Evolutionary conservation across 1,140 invertebrate species (phyloP).

Genomic region (Hypothenemus hampei): DNA sequence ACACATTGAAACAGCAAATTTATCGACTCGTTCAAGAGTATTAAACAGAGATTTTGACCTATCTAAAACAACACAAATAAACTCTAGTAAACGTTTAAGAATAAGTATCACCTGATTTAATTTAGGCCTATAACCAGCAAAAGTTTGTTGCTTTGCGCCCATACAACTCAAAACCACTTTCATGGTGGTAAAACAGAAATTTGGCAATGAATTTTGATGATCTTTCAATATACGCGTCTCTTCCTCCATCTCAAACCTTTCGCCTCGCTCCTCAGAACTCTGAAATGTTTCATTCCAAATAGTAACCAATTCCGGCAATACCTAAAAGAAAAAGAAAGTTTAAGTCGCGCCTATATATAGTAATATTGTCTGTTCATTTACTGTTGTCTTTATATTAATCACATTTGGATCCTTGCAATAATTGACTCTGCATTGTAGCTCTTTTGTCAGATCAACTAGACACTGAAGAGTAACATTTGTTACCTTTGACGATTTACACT

Average conservation of each 20-base stretch:
- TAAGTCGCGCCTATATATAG: not conserved
- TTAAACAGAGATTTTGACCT: conserved; percentile 38
- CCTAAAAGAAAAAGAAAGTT: conserved; percentile 7
- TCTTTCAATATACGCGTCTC: conserved; percentile 37
- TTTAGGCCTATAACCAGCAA: conserved; percentile 24
- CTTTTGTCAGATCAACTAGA: conserved; percentile 48
- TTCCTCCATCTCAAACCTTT: conserved; percentile 33
- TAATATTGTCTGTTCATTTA: conserved; percentile 1
- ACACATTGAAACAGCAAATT: conserved; percentile 34
- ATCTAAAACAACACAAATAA: conserved; percentile 31
- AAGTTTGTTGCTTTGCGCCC: conserved; percentile 31
- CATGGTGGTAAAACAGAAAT: conserved; percentile 50
- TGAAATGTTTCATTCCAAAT: conserved; percentile 2
- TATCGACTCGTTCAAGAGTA: conserved; percentile 35
- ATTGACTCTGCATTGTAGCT: conserved; percentile 46
- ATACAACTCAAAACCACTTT: conserved; percentile 44
- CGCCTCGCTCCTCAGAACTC: not conserved
- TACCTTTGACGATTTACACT: conserved; percentile 34
- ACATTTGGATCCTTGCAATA: conserved; percentile 51
- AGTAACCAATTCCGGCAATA: conserved; percentile 4
- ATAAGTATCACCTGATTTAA: conserved; percentile 29
- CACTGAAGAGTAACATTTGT: conserved; percentile 44
- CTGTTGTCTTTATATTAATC: conserved; percentile 44
- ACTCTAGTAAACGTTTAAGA: not conserved
- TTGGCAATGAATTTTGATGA: conserved; percentile 49